phyloP scores from a whole-genome alignment of 2,113 vertebrate species.

The Marmota flaviventris region DNA sequence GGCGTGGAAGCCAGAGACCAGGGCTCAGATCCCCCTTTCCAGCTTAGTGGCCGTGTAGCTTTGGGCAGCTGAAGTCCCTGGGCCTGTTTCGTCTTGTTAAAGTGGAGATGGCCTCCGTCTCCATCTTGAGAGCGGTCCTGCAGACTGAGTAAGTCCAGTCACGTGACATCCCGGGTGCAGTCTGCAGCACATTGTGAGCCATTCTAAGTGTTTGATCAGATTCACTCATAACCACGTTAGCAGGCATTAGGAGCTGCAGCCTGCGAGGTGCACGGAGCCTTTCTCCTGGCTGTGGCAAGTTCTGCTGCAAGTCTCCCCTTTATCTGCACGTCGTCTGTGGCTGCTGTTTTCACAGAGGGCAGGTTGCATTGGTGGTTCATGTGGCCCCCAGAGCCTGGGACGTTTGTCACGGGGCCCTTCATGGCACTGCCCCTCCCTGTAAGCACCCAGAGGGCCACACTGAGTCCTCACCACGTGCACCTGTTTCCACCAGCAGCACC shows the following conservation, averaged over 20 bases:
- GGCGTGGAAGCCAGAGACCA: not conserved
- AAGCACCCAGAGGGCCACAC: not conserved
- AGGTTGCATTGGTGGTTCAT: not conserved
- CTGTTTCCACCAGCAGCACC: not conserved
- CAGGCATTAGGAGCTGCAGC: not conserved
- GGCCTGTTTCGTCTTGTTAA: not conserved
- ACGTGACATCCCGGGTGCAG: not conserved
- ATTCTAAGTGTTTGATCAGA: not conserved
- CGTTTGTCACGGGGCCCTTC: not conserved
- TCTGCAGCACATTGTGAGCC: not conserved
- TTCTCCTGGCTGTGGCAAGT: not conserved
- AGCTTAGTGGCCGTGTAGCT: not conserved
- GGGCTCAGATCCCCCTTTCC: not conserved
- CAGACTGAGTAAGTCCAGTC: not conserved
- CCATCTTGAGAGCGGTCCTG: not conserved
- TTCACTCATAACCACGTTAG: not conserved
- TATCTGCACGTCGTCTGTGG: not conserved
- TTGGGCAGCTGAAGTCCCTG: not conserved
- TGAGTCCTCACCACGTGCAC: not conserved
- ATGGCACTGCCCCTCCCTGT: not conserved
- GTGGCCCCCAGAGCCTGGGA: not conserved
- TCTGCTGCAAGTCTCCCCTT: accelerated
- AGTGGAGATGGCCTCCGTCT: not conserved
- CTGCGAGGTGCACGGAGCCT: not conserved
- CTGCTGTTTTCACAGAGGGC: not conserved